phyloP scores from a whole-genome alignment of 2,888 invertebrate species.

The Dione vanillae region DNA sequence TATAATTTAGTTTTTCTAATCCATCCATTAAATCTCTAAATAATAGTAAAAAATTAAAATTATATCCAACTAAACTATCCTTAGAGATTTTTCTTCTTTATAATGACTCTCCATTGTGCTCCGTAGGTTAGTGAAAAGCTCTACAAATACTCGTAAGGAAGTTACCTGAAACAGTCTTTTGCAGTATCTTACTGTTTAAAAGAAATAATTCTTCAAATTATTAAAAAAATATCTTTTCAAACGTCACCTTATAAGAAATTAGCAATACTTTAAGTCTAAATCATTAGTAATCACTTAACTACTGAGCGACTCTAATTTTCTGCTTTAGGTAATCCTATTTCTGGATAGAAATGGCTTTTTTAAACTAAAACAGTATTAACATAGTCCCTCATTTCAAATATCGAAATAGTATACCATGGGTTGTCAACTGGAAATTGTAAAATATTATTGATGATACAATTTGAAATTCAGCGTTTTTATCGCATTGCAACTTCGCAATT shows the following conservation, averaged over 20 bases:
- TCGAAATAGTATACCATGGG: neutral
- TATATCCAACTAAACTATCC: conserved; percentile 5
- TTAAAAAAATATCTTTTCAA: conserved; percentile 10
- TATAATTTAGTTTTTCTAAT: too few species aligned
- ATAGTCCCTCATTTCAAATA: neutral
- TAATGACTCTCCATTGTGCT: conserved; percentile 15
- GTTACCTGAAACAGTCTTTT: conserved; percentile 13
- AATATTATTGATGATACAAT: conserved; percentile 26
- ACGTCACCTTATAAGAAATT: neutral
- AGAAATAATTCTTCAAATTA: neutral
- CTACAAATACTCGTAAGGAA: conserved; percentile 21
- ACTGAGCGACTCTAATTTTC: too few species aligned
- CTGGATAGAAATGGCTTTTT: too few species aligned
- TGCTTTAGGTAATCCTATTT: too few species aligned
- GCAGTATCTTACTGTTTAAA: neutral
- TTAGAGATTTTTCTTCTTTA: conserved; percentile 9
- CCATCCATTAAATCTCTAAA: too few species aligned
- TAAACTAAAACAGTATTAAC: neutral
- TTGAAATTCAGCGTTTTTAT: conserved; percentile 21
- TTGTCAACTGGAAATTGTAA: conserved; percentile 17
- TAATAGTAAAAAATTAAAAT: neutral
- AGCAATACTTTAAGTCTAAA: too few species aligned
- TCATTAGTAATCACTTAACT: too few species aligned
- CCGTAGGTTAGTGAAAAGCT: conserved; percentile 10
- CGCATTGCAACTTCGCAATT: neutral